A percentile compares a stretch with the other conserved stretches of the same genome.
Conservation (phyloP, 2,888 invertebrate genomes). For the Drosophila mettleri region DNA sequence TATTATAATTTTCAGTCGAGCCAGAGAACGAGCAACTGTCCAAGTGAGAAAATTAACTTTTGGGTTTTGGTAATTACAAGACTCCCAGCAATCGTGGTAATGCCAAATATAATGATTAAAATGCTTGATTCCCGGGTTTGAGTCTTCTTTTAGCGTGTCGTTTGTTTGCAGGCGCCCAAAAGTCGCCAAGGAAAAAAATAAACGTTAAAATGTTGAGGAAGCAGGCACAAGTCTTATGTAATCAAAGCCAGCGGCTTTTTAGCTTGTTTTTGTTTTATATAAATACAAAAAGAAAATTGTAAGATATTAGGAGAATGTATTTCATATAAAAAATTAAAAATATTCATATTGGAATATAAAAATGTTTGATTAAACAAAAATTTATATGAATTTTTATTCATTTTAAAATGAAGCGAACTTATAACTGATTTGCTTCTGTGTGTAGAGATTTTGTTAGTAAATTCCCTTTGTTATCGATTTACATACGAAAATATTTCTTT, state of each 20-base stretch:
- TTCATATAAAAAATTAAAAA: no score
- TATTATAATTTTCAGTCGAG: conserved; percentile 5
- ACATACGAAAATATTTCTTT: no score
- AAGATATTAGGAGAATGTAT: no score
- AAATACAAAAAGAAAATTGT: no score
- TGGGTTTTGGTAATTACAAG: not conserved
- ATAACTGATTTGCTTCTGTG: no score
- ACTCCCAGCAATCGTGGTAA: not conserved
- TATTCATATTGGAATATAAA: no score
- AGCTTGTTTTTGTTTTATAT: not conserved
- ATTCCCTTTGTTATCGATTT: no score
- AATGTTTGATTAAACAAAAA: no score
- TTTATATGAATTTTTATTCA: no score
- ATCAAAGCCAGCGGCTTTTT: not conserved
- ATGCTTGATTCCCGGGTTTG: not conserved
- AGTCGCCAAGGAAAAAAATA: conserved; percentile 2
- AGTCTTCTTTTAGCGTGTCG: not conserved
- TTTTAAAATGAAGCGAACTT: no score
- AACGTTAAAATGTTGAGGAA: not conserved
- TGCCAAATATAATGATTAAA: conserved; percentile 12
- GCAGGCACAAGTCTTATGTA: not conserved
- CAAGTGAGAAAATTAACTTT: not conserved
- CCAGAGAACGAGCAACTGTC: not conserved
- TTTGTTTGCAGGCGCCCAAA: conserved; percentile 1
- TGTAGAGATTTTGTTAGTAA: no score